phyloP scores from a whole-genome alignment of 1,140 invertebrate genomes.

The Bombus pyrosoma region DNA sequence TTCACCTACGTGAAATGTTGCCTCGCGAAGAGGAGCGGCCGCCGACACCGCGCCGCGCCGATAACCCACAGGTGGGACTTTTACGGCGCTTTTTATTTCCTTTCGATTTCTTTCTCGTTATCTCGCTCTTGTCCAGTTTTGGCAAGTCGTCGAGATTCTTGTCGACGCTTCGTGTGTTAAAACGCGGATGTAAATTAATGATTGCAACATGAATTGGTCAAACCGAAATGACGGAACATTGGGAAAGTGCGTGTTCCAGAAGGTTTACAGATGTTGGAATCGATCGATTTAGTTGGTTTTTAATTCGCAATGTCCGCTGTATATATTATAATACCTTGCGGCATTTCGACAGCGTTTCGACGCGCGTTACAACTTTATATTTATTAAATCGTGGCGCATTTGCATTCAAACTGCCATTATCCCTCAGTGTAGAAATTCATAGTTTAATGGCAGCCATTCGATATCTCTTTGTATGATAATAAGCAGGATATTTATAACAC shows the following conservation, averaged over 20 bases:
- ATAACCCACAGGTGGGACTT: constrained; percentile 54
- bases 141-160: neutral
- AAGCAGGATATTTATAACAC: constrained; percentile 39
- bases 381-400: constrained; percentile 25
- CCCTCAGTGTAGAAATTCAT: constrained; percentile 39
- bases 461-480: constrained; percentile 51
- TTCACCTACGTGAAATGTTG: constrained; percentile 44
- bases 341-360: neutral
- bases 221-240: neutral
- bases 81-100: constrained; percentile 15
- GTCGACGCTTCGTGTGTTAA: neutral
- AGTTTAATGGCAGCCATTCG: constrained; percentile 32
- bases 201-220: neutral
- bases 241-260: too few species aligned
- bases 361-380: neutral
- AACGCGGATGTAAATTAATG: neutral
- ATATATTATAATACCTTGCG: neutral
- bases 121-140: neutral
- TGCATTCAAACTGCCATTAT: constrained; percentile 45
- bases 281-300: neutral
- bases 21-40: constrained; percentile 5
- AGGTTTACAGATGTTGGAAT: neutral
- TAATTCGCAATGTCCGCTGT: neutral
- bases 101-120: neutral
- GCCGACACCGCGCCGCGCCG: neutral